Evolutionary conservation across 2,113 vertebrate species (phyloP).

Genomic region (Tupaia tana): DNA sequence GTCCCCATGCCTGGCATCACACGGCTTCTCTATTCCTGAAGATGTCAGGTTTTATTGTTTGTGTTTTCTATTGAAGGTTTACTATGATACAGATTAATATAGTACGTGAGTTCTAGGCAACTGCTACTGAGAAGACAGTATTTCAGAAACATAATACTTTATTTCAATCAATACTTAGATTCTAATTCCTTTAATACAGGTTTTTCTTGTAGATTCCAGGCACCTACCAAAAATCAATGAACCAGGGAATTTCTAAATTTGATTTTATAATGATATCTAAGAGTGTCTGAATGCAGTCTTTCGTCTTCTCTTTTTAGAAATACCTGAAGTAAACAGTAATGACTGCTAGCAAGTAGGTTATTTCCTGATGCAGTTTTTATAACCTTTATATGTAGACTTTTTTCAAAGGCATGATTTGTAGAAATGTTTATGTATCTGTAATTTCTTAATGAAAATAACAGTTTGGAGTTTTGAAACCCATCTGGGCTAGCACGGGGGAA

Average conservation of each 20-base stretch:
- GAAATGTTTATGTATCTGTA: neutral
- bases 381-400: neutral
- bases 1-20: neutral
- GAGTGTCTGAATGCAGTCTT: neutral
- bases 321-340: neutral
- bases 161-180: neutral
- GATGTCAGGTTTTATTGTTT: neutral
- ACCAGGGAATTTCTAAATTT: neutral
- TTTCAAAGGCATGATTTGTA: neutral
- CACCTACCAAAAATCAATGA: neutral
- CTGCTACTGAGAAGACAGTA: neutral
- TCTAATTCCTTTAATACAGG: neutral
- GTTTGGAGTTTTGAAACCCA: neutral
- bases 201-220: neutral
- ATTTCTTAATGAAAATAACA: conserved; percentile 15
- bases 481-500: neutral
- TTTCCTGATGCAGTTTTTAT: neutral
- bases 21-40: neutral
- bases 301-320: neutral
- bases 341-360: neutral
- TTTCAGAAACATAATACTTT: neutral
- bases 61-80: neutral
- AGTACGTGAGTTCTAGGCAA: neutral
- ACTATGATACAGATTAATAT: neutral
- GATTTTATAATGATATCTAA: neutral